Evolutionary conservation across 2,113 vertebrate species (phyloP), one percentile per base, ranked within the genome.

Genomic region (Bubo bubo): DNA sequence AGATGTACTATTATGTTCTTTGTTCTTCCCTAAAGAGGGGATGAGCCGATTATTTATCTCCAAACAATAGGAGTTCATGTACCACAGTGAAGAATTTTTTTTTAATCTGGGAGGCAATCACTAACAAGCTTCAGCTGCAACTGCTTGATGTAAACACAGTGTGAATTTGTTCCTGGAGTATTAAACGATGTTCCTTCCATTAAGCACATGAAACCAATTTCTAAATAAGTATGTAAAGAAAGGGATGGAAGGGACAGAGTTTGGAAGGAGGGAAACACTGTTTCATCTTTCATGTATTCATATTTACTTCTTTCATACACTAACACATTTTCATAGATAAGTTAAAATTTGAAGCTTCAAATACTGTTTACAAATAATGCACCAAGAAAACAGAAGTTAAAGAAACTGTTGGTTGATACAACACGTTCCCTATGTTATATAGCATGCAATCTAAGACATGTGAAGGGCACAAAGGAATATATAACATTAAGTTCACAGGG

Each of bases 41-140:
- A 98, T 97, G 98, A 97, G 94, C 93, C 43, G 96, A 97, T 98
- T 98, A 98, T 97, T 98, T 98, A 93, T 97, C 97, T 97, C 93
- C 71, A 97, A 98, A 98, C 98, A 98, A 98, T 98, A 97, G 94
- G 85, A 97, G 93, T 94, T 98, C 96, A 79, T 98, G 98, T 97
- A 97, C 68, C 97, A 98, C 90, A 97, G 94, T 58, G 95, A 97
- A 94, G 77, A 81, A 74, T 95, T 96, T 87, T 93, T 97, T 88
- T 84, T 66, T 91, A 97, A 98, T 97, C 97, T 96, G 88, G 91
- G 79, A 98, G 91, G 97, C 97, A 97, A 97, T 96, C 93, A 96
- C 95, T 98, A 98, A 98, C 96, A 98, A 98, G 98, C 97, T 96
- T 98, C 98, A 98, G 98, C 97, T 98, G 98, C 97, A 98, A 98